These are phyloP conservation scores for Cryptotis parvus DNA, from an alignment of 2,113 vertebrate genomes.

Conservation along the genomic window DNA sequence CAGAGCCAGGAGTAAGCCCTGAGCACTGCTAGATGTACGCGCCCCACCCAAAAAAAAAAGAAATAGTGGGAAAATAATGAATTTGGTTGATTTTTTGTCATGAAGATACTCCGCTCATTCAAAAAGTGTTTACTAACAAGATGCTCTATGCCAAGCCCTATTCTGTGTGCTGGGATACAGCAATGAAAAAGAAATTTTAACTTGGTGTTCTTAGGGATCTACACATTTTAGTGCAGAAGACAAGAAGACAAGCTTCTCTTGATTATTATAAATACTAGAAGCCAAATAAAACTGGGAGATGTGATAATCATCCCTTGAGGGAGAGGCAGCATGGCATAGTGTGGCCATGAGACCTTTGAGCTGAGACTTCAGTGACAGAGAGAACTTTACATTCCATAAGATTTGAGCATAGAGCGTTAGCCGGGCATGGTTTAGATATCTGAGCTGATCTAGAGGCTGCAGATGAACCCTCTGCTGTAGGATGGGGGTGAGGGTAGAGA, in stretches of 20 bases:
- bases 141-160: not conserved
- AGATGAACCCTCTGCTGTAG: not conserved
- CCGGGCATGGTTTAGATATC: not conserved
- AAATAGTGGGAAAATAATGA: not conserved
- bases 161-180: not conserved
- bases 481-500: too few species aligned
- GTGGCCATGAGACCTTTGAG: not conserved
- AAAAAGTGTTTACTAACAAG: conserved; percentile 19
- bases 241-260: conserved; percentile 30
- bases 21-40: too few species aligned
- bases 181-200: not conserved
- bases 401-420: not conserved
- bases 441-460: not conserved
- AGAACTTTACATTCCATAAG: not conserved
- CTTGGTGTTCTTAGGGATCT: not conserved
- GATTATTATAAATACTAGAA: not conserved
- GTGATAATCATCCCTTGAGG: not conserved
- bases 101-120: not conserved
- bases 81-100: not conserved
- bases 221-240: not conserved
- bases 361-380: not conserved
- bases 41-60: too few species aligned
- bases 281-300: not conserved
- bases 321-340: not conserved
- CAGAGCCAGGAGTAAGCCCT: too few species aligned